These are phyloP conservation scores for Amazona ochrocephala DNA, from an alignment of 2,797 vertebrate species.

Conservation along the genomic window DNA sequence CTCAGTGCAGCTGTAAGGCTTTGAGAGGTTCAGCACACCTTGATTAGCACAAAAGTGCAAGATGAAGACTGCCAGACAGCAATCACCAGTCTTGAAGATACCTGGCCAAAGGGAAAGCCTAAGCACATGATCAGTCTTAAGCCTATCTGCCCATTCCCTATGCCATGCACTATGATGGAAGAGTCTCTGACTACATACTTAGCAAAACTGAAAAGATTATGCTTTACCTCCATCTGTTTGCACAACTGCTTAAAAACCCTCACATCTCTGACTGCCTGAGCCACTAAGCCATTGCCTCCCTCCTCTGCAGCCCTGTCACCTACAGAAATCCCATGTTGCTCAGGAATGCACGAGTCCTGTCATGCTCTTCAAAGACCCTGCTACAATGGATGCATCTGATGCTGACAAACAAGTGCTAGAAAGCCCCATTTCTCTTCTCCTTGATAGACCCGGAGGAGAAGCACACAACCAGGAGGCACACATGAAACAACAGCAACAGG, in stretches of 20 bases:
- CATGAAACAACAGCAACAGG: not conserved
- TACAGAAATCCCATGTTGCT: not conserved
- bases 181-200: not conserved
- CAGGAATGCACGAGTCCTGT: not conserved
- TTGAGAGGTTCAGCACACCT: not conserved
- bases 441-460: not conserved
- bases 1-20: not conserved
- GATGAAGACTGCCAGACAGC: not conserved
- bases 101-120: not conserved
- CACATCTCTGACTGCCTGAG: not conserved
- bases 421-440: not conserved
- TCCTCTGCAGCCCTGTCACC: not conserved
- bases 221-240: not conserved
- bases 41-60: not conserved
- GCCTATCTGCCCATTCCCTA: not conserved
- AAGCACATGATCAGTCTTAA: not conserved
- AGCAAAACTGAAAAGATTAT: not conserved
- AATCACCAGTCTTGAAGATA: not conserved
- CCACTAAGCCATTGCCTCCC: not conserved
- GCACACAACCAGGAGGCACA: not conserved
- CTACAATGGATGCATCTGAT: not conserved
- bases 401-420: not conserved
- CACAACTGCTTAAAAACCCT: not conserved
- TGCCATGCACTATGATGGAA: not conserved
- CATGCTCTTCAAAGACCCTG: rapidly evolving